Base-by-base conservation (phyloP, 2,113 vertebrate species). In the Carlito syrichta region DNA sequence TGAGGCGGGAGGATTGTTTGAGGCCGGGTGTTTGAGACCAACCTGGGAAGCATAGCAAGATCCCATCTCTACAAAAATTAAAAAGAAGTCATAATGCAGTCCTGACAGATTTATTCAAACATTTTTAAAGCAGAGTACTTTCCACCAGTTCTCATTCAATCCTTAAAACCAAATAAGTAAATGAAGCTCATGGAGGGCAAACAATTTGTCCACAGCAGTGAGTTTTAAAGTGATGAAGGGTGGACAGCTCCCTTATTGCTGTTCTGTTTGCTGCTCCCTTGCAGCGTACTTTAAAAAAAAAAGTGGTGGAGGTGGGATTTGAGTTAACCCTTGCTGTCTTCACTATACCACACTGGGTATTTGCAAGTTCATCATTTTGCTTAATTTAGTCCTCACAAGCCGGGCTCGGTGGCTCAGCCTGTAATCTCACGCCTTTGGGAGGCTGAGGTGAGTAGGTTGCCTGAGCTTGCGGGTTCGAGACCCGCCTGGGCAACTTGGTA, bases 51-150 rank as follows among this genome's bases (percentile, higher is more conserved):
- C n/a, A n/a, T n/a, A n/a, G n/a, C n/a, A n/a, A n/a, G n/a, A n/a
- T n/a, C n/a, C n/a, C n/a, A n/a, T n/a, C n/a, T n/a, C n/a, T n/a
- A n/a, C n/a, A n/a, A n/a, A n/a, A n/a, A n/a, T n/a, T n/a, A n/a
- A n/a, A n/a, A n/a, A n/a, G 8, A 48, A 85, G 12, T 19, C 27
- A 5, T 0, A 7, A 8, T 1, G 4, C 0, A 5, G 0, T 32
- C 30, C 40, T 25, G 2, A 48, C 12, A 1, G 8, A 5, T 20
- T 45, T 30, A 8, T 2, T 0, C n/a, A n/a, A n/a, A n/a, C n/a
- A n/a, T n/a, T n/a, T n/a, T n/a, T n/a, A n/a, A 40, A 43, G 30
- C 74, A 40, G 52, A 19, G 12, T 2, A 4, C 45, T 22, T 69
- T 6, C 62, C 35, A 6, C 12, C n/a, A 0, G 5, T 27, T 69